Evolutionary conservation across 2,113 vertebrate genomes (phyloP), one percentile per base, ranked within the genome.

Genomic region (Eurystomus gularis): DNA sequence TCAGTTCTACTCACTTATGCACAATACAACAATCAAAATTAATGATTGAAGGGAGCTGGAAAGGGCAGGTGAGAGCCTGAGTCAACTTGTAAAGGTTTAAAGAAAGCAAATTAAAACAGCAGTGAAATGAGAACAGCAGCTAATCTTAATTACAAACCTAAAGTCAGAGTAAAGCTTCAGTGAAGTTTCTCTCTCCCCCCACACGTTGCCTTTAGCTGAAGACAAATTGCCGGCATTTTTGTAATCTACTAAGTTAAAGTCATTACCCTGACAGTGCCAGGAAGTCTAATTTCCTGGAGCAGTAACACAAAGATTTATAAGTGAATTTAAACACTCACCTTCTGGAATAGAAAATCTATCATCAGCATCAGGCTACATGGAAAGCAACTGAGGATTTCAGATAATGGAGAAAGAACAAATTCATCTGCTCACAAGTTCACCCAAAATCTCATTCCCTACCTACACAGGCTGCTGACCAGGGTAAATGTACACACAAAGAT

Each of bases 251-350:
- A 87, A 84, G 92, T 94, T 96, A 91, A 96, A 96, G 93, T 96
- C 95, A 94, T 97, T 96, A 96, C 86, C 52, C 70, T 92, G 92
- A 95, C 94, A 94, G 86, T 82, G 86, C 94, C 94, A 96, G 96
- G 94, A 97, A 96, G 95, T 94, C 96, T 95, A 82, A 96, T 93
- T 97, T 96, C 96, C 95, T 93, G 77, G 58, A 96, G 96, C 96
- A 94, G 77, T 92, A 96, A 94, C 86, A 95, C 70, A 89, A 94
- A 95, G 96, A 96, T 96, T 96, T 95, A 93, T 96, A 96, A 87
- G 86, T 52, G 80, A 94, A 90, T 95, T 97, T 94, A 90, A 95
- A 85, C 83, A 85, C 83, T 93, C 86, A 95, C 96, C 91, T 96
- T 89, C 95, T 96, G 86, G 73, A 96, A 95, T 10, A 94, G 88